phyloP scores from a whole-genome alignment of 2,113 vertebrate genomes.

The Gymnogyps californianus region DNA sequence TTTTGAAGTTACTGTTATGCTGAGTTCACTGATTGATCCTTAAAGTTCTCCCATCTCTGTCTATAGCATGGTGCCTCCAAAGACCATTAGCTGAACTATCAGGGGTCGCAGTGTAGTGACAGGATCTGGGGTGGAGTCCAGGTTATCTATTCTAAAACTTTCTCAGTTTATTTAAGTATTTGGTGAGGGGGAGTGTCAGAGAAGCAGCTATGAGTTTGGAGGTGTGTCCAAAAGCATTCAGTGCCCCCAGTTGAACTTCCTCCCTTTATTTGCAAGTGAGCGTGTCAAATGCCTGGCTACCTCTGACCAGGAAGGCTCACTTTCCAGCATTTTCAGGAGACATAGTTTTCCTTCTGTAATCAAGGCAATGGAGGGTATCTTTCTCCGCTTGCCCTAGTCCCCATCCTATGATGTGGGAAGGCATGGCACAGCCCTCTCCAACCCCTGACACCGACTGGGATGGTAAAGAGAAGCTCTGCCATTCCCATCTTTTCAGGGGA shows the following conservation, averaged over 20 bases:
- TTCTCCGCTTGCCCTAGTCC: background rate
- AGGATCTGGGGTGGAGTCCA: background rate
- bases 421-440: background rate
- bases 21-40: background rate
- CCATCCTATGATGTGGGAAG: background rate
- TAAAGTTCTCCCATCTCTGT: background rate
- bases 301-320: background rate
- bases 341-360: background rate
- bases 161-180: background rate
- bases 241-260: background rate
- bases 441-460: background rate
- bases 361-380: background rate
- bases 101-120: fast-evolving
- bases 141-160: background rate
- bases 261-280: background rate
- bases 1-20: background rate
- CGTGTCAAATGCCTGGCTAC: fast-evolving
- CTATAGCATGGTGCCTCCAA: background rate
- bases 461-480: background rate
- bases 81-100: background rate
- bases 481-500: background rate
- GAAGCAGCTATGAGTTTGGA: background rate
- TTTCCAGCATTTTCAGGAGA: background rate
- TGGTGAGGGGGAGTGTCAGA: background rate
- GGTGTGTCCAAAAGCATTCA: background rate